Conservation (phyloP, 2,797 vertebrate genomes). For the Nannoperca australis region DNA sequence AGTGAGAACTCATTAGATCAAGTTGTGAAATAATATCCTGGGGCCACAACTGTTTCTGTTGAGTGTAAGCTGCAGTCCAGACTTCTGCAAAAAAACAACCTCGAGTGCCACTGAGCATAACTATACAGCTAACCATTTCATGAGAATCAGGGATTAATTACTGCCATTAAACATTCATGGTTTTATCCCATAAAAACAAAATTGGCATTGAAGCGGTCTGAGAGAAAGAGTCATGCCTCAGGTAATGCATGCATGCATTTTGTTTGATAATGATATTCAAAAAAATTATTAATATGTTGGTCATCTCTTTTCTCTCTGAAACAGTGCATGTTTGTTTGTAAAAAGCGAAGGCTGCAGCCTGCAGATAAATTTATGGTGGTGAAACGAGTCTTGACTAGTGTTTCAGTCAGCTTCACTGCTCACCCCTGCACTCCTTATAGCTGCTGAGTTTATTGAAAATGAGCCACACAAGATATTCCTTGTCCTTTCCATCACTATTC, state of each 20-base stretch:
- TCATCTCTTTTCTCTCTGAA: background rate
- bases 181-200: conserved; percentile 53
- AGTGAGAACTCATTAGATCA: conserved; percentile 34
- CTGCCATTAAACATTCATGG: conserved; percentile 57
- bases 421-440: conserved; percentile 5
- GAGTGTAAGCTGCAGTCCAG: conserved; percentile 16
- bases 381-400: conserved; percentile 21
- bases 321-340: conserved; percentile 5
- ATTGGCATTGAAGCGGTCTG: conserved; percentile 4
- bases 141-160: conserved; percentile 60
- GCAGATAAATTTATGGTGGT: conserved; percentile 36
- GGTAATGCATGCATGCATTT: conserved; percentile 24
- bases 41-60: conserved; percentile 40
- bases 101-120: conserved; percentile 34
- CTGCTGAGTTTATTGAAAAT: conserved; percentile 41
- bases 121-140: conserved; percentile 63
- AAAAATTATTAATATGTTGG: conserved; percentile 30
- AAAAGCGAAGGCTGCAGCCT: conserved; percentile 14
- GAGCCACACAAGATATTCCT: conserved; percentile 11
- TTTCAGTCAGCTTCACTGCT: conserved; percentile 43
- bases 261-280: conserved; percentile 25
- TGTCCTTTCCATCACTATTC: background rate
- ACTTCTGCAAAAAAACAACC: conserved; percentile 12
- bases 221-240: conserved; percentile 33
- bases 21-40: conserved; percentile 43